Percentiles rank a stretch among this genome's conserved stretches.
These are phyloP conservation scores for Mongoloraphidia duomilia DNA, from an alignment of 2,888 invertebrate genomes.

Conservation along the genomic window DNA sequence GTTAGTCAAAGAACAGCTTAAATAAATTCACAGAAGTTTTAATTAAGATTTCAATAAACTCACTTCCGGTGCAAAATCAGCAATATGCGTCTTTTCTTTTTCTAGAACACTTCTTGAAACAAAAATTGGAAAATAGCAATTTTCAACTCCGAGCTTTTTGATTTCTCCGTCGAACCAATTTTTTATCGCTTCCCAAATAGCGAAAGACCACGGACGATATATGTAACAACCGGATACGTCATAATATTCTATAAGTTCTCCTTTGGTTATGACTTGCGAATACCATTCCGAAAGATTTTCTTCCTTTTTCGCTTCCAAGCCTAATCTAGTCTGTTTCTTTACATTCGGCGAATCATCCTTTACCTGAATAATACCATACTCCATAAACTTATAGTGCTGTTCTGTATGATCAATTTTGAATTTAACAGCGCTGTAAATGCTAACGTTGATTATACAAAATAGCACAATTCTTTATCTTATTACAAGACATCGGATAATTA, in stretches of 20 bases:
- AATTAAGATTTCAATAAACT: background rate
- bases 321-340: slow-evolving; percentile 87
- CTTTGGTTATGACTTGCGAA: slow-evolving; percentile 80
- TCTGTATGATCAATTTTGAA: too few species aligned
- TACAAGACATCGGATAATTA: too few species aligned
- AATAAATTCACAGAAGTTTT: too few species aligned
- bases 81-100: slow-evolving; percentile 91
- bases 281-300: slow-evolving; percentile 96
- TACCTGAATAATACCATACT: background rate
- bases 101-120: slow-evolving; percentile 83
- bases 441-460: too few species aligned
- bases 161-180: slow-evolving; percentile 77
- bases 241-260: slow-evolving; percentile 98
- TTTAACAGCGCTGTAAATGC: too few species aligned
- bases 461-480: too few species aligned
- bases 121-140: slow-evolving; percentile 97
- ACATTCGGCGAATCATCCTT: slow-evolving; percentile 36
- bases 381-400: too few species aligned
- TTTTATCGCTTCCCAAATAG: slow-evolving; percentile 88
- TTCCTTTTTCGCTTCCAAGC: slow-evolving; percentile 84
- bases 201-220: slow-evolving; percentile 90
- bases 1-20: too few species aligned
- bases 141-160: slow-evolving; percentile 83
- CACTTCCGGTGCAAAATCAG: slow-evolving; percentile 97
- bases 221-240: slow-evolving; percentile 99